Percentiles rank a stretch among this genome's conserved stretches.
These are phyloP conservation scores for Sprattus sprattus DNA, from an alignment of 2,113 vertebrate species.

Conservation along the genomic window DNA sequence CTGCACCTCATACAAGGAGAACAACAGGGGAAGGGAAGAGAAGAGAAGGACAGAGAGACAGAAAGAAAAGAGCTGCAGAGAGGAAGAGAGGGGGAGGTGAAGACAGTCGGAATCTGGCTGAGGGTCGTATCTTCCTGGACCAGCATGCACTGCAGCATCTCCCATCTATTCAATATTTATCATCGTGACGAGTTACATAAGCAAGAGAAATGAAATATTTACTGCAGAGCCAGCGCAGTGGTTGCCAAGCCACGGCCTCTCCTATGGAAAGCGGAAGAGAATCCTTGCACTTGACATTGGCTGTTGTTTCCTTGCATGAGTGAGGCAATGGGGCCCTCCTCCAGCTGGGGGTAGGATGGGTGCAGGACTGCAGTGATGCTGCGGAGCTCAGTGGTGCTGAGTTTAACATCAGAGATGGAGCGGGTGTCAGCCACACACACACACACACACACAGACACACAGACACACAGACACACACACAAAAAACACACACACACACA, in stretches of 20 bases:
- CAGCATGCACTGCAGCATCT: conserved; percentile 6
- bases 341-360: neutral
- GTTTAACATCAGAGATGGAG: neutral
- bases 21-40: neutral
- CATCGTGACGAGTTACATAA: conserved; percentile 20
- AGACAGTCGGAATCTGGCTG: neutral
- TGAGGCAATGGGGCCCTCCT: neutral
- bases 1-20: neutral
- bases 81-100: neutral
- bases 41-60: neutral
- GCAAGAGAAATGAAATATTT: conserved; percentile 12
- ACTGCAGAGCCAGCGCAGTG: conserved; percentile 16
- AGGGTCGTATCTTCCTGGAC: neutral
- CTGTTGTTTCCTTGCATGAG: neutral
- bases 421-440: no score
- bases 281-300: conserved; percentile 13
- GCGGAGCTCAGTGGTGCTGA: neutral
- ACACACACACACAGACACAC: no score
- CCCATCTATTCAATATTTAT: conserved; percentile 5
- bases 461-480: no score
- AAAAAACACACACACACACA: no score
- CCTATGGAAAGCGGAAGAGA: neutral
- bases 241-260: conserved; percentile 2
- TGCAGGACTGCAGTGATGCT: neutral
- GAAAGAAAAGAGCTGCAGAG: neutral